Conservation (phyloP, 2,888 invertebrate genomes). For the Thecophora atra region DNA sequence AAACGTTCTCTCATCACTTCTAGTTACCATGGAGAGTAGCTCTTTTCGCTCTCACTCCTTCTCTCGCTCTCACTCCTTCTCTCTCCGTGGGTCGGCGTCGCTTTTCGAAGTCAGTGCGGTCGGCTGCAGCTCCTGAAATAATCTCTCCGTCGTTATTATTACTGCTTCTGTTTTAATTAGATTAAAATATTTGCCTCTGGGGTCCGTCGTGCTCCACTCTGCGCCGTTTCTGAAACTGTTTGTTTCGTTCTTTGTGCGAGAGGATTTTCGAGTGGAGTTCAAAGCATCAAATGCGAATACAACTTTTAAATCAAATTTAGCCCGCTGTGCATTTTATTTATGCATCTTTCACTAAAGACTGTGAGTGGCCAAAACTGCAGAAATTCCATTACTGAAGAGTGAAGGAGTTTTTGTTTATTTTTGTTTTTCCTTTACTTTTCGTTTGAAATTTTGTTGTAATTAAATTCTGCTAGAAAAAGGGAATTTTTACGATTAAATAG, state of each 20-base stretch:
- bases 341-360: too few relatives aligned
- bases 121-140: background rate
- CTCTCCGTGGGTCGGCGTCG: too few relatives aligned
- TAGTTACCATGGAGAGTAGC: background rate
- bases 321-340: too few relatives aligned
- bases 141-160: too few relatives aligned
- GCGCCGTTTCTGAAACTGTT: background rate
- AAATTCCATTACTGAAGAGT: too few relatives aligned
- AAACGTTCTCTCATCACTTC: slow-evolving; percentile 20
- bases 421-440: too few relatives aligned
- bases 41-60: background rate
- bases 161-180: slow-evolving; percentile 12
- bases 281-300: background rate
- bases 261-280: background rate
- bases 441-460: too few relatives aligned
- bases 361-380: too few relatives aligned
- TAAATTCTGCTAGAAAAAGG: too few relatives aligned
- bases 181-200: slow-evolving; percentile 10
- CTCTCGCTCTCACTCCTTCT: background rate
- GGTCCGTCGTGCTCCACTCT: slow-evolving; percentile 1
- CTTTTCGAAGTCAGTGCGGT: background rate
- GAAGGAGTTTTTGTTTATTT: too few relatives aligned
- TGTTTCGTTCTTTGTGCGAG: background rate
- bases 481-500: too few relatives aligned
- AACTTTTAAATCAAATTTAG: background rate